phyloP scores from a whole-genome alignment of 30 jellyfish, hydroid and myxozoan species.

The Chrysaora quinquecirrha region DNA sequence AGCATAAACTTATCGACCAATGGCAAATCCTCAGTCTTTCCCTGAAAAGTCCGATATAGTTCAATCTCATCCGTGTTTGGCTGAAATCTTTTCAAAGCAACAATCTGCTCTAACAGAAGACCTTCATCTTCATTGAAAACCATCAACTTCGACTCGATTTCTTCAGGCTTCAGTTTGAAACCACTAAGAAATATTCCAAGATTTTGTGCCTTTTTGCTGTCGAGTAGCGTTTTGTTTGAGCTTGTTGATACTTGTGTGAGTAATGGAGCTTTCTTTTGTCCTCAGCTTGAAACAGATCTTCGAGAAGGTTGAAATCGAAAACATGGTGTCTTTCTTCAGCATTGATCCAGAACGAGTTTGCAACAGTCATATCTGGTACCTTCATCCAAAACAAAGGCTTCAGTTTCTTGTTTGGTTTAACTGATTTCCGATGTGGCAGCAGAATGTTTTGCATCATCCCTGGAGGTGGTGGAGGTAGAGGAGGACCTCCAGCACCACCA shows the following conservation, averaged over 20 bases:
- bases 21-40: constrained; percentile 43
- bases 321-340: constrained; percentile 62
- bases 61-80: constrained; percentile 96
- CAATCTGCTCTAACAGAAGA: constrained; percentile 79
- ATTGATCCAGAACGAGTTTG: constrained; percentile 77
- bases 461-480: constrained; percentile 88
- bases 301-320: constrained; percentile 62
- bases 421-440: constrained; percentile 73
- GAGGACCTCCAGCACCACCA: constrained; percentile 34
- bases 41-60: constrained; percentile 76
- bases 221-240: constrained; percentile 75
- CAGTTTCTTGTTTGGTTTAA: constrained; percentile 78
- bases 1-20: constrained; percentile 80
- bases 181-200: constrained; percentile 95
- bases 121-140: constrained; percentile 73
- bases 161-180: constrained; percentile 75
- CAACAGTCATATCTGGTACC: constrained; percentile 77
- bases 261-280: constrained; percentile 10
- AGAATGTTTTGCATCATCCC: constrained; percentile 31
- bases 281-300: constrained; percentile 64
- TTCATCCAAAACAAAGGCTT: constrained; percentile 93
- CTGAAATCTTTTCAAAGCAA: constrained; percentile 84
- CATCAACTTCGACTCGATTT: constrained; percentile 72
- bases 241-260: constrained; percentile 1
- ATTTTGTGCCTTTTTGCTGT: constrained; percentile 92